Conservation (phyloP, 2,113 vertebrate genomes). For the Larimichthys crocea region DNA sequence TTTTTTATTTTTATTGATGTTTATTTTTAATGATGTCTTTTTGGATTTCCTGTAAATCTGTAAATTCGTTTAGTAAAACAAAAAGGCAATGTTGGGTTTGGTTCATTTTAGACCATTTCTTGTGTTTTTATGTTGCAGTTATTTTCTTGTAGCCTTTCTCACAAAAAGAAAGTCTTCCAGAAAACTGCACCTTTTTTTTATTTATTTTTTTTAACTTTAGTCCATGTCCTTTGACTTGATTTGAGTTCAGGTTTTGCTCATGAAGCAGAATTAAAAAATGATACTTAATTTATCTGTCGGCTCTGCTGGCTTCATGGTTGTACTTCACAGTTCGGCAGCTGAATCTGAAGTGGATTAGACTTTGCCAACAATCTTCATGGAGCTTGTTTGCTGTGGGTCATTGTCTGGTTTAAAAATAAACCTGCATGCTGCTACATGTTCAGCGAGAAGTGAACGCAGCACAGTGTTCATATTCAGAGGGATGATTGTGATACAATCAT, state of each 20-base stretch:
- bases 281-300: not conserved
- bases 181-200: too few species aligned
- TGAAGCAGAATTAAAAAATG: too few species aligned
- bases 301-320: not conserved
- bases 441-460: not conserved
- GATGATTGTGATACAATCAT: not conserved
- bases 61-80: constrained; percentile 12
- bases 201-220: not conserved
- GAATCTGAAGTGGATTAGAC: not conserved
- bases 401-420: constrained; percentile 29
- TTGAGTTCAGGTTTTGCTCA: not conserved
- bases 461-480: not conserved
- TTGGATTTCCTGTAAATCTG: constrained; percentile 24
- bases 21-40: constrained; percentile 1
- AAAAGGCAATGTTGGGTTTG: not conserved
- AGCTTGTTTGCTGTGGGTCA: constrained; percentile 22
- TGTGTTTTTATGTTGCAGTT: not conserved
- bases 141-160: not conserved
- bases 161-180: too few species aligned
- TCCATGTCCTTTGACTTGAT: not conserved
- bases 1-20: not conserved
- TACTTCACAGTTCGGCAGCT: not conserved
- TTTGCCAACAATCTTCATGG: not conserved
- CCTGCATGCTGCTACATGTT: not conserved
- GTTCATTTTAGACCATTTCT: not conserved